Percentiles rank a stretch among this genome's conserved stretches.
Evolutionary conservation across 2,888 invertebrate species (phyloP).

Genomic region (Epirrita christyi): DNA sequence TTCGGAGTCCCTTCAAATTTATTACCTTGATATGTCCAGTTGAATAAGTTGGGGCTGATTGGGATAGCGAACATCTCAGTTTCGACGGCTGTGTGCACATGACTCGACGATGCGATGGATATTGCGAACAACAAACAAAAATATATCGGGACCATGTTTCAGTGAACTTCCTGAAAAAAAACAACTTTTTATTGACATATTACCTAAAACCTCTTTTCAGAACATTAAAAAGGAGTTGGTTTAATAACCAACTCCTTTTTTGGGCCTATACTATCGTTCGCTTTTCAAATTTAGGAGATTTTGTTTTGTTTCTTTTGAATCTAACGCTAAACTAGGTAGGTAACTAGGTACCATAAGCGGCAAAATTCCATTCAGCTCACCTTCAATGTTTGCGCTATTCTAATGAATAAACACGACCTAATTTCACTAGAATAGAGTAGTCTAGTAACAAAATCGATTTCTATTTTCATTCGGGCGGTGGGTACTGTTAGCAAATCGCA

Average conservation of each 20-base stretch:
- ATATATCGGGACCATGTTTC: constrained; percentile 35
- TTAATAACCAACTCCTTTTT: too few relatives aligned
- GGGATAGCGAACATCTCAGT: constrained; percentile 92
- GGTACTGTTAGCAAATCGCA: constrained; percentile 62
- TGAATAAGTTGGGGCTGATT: constrained; percentile 91
- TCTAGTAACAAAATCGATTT: constrained; percentile 63
- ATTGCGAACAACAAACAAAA: constrained; percentile 44
- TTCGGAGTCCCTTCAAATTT: too few relatives aligned
- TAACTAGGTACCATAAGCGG: too few relatives aligned
- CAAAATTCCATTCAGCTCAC: constrained; percentile 11
- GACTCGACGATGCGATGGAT: constrained; percentile 43
- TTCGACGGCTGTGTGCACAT: constrained; percentile 84
- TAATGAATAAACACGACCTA: constrained; percentile 36
- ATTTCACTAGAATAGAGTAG: constrained; percentile 33
- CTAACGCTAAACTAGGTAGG: too few relatives aligned
- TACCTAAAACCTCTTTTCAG: background rate
- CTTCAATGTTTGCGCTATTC: constrained; percentile 26
- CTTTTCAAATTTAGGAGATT: too few relatives aligned
- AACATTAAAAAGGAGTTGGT: background rate
- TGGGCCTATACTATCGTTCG: too few relatives aligned
- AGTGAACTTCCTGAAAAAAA: constrained; percentile 39
- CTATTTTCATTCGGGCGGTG: constrained; percentile 59
- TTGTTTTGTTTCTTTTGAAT: too few relatives aligned
- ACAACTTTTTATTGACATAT: constrained; percentile 7
- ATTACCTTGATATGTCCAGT: constrained; percentile 90